Percentiles rank a stretch among this genome's conserved stretches.
Conservation (phyloP, 1,140 invertebrate species). For the Delia radicum region DNA sequence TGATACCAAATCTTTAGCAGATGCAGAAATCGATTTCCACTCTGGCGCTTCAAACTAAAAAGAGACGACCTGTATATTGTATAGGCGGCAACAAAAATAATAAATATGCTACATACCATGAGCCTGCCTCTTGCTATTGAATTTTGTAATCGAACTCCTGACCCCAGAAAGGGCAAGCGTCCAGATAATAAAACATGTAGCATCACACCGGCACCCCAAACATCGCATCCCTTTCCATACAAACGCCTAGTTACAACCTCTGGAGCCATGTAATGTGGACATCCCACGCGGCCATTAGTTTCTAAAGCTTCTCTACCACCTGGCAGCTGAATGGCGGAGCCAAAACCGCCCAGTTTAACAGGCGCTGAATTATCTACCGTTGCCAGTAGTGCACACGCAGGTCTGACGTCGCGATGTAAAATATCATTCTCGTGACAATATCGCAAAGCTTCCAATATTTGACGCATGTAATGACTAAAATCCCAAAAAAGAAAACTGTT, state of each 20-base stretch:
- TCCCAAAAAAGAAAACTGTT: background rate
- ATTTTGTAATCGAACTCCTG: constrained; percentile 86
- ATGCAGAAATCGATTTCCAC: constrained; percentile 89
- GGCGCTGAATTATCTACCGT: constrained; percentile 97
- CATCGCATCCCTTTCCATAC: constrained; percentile 95
- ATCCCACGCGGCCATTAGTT: constrained; percentile 83
- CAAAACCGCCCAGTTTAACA: constrained; percentile 96
- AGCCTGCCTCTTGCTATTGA: constrained; percentile 84
- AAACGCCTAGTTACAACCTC: constrained; percentile 88
- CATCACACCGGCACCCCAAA: constrained; percentile 94
- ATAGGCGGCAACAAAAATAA: background rate
- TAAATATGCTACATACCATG: constrained; percentile 63
- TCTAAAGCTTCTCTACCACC: constrained; percentile 72
- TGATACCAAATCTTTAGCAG: constrained; percentile 90
- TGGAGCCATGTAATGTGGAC: constrained; percentile 95
- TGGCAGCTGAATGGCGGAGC: constrained; percentile 89
- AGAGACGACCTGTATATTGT: too few relatives aligned
- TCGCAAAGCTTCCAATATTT: constrained; percentile 90
- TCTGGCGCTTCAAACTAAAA: constrained; percentile 78
- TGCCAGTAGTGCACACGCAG: constrained; percentile 91
- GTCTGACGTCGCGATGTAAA: constrained; percentile 93
- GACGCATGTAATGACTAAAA: constrained; percentile 93
- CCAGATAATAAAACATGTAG: constrained; percentile 92
- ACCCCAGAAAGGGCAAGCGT: constrained; percentile 91
- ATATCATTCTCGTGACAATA: constrained; percentile 98